phyloP scores from a whole-genome alignment of 2,113 vertebrate genomes.

The Nycticryphes semicollaris region DNA sequence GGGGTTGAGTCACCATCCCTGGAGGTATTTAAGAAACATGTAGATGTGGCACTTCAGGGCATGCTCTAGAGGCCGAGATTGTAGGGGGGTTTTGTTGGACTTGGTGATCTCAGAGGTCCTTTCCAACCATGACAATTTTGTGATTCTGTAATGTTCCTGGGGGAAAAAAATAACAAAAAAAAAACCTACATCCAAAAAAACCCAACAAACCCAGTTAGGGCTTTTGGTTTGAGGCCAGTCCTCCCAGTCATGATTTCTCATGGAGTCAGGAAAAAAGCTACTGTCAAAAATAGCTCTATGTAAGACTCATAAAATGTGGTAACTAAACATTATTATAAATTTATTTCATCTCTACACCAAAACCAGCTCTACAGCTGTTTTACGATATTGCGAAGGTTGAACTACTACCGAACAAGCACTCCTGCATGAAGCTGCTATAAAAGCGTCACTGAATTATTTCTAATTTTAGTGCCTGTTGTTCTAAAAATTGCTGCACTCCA shows the following conservation, averaged over 20 bases:
- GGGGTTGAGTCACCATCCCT: too few relatives aligned
- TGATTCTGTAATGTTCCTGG: neutral
- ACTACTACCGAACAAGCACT: slow-evolving; percentile 6
- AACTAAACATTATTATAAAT: slow-evolving; percentile 42
- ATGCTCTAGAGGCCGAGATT: too few relatives aligned
- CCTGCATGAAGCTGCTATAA: slow-evolving; percentile 11
- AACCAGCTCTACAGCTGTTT: slow-evolving; percentile 38
- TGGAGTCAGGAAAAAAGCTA: neutral
- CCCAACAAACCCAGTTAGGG: neutral
- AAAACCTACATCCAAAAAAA: neutral
- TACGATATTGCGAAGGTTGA: slow-evolving; percentile 51
- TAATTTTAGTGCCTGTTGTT: slow-evolving; percentile 36
- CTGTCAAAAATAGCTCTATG: neutral
- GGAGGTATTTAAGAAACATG: too few relatives aligned
- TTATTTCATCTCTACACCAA: slow-evolving; percentile 50
- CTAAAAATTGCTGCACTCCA: slow-evolving; percentile 48
- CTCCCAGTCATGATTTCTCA: neutral
- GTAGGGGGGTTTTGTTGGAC: too few relatives aligned
- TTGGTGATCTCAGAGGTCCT: too few relatives aligned
- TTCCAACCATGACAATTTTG: too few relatives aligned
- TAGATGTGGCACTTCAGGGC: too few relatives aligned
- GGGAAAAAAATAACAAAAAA: neutral
- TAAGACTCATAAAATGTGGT: neutral
- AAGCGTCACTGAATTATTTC: slow-evolving; percentile 61
- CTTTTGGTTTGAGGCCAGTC: neutral